A percentile compares a stretch with the other conserved stretches of the same genome.
phyloP scores from a whole-genome alignment of 2,113 vertebrate genomes.

The Zosterops borbonicus region DNA sequence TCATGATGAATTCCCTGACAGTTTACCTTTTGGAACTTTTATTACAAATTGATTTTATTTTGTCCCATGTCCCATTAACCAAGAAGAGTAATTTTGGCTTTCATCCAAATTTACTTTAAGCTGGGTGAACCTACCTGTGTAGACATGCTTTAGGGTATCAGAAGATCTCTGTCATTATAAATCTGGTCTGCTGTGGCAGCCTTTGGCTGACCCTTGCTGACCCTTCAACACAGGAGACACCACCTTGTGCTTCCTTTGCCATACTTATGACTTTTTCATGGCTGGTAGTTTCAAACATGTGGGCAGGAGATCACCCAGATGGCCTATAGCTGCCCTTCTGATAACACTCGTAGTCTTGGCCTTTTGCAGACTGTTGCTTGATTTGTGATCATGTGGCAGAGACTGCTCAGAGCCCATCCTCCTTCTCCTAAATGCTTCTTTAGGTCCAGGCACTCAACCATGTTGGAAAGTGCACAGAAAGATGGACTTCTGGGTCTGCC shows the following conservation, averaged over 20 bases:
- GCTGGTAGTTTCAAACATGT: not conserved
- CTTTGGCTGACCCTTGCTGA: not conserved
- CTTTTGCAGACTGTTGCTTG: not conserved
- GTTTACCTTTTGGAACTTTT: not conserved
- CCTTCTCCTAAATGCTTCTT: not conserved
- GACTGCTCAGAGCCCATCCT: not conserved
- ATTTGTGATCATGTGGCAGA: not conserved
- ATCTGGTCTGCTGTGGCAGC: not conserved
- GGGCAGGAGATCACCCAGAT: not conserved
- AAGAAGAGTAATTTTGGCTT: not conserved
- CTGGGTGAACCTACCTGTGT: not conserved
- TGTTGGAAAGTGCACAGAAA: not conserved
- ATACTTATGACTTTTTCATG: not conserved
- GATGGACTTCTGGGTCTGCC: not conserved
- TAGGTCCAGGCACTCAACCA: not conserved
- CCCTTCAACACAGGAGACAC: not conserved
- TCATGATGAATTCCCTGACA: not conserved
- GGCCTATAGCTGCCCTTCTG: not conserved
- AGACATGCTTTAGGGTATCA: not conserved
- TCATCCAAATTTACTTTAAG: not conserved
- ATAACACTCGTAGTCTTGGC: accelerated
- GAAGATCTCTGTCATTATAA: not conserved
- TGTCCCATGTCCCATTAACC: not conserved
- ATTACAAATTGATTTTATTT: not conserved
- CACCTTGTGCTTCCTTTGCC: not conserved